These are phyloP conservation scores for Epirrhoe alternata DNA, from an alignment of 2,888 invertebrate species.

Conservation along the genomic window DNA sequence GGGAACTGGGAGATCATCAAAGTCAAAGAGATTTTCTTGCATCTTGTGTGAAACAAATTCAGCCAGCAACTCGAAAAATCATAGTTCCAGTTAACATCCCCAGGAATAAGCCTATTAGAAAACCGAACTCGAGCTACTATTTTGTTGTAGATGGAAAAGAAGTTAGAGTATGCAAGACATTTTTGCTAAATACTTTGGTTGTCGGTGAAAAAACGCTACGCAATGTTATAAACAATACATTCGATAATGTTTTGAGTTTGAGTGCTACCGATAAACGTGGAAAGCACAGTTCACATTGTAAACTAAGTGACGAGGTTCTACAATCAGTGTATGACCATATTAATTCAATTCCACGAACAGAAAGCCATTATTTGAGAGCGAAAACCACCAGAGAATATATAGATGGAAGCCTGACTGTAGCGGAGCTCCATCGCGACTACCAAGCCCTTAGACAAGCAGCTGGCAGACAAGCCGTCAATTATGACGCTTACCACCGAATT, in stretches of 20 bases:
- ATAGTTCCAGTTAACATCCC: slow-evolving; percentile 35
- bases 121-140: slow-evolving; percentile 42
- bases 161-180: slow-evolving; percentile 42
- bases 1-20: slow-evolving; percentile 37
- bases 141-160: slow-evolving; percentile 38
- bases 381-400: slow-evolving; percentile 43
- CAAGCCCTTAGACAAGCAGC: slow-evolving; percentile 22
- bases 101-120: slow-evolving; percentile 34
- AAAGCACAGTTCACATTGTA: no score
- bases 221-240: slow-evolving; percentile 38
- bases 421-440: slow-evolving; percentile 45
- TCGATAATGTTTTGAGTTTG: slow-evolving; percentile 31
- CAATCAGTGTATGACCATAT: slow-evolving; percentile 43
- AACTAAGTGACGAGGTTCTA: no score
- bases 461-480: slow-evolving; percentile 36
- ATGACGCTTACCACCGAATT: slow-evolving; percentile 46
- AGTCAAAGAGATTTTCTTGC: slow-evolving; percentile 42
- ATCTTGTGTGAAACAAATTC: slow-evolving; percentile 38
- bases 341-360: slow-evolving; percentile 43
- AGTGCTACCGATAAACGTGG: no score
- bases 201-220: slow-evolving; percentile 43
- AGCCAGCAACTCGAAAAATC: slow-evolving; percentile 38
- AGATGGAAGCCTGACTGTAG: slow-evolving; percentile 45
- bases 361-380: slow-evolving; percentile 46
- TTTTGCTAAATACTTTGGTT: slow-evolving; percentile 42